Evolutionary conservation across 2,888 invertebrate species (phyloP), one percentile per base, ranked within the genome.

Genomic region (Cordylochernes scorpioides): DNA sequence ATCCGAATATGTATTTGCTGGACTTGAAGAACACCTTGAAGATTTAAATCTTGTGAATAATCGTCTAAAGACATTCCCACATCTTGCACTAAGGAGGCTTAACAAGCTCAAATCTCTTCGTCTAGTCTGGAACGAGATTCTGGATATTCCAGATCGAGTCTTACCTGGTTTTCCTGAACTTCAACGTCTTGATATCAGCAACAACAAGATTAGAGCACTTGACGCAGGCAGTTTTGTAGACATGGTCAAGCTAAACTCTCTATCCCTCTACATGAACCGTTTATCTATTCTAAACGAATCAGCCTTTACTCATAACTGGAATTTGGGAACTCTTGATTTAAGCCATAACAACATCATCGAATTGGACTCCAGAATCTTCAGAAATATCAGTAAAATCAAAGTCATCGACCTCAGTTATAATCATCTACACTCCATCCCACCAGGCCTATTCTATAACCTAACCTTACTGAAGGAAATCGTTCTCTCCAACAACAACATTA

Each of bases 11-110:
- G 77, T 75, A 6, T 78, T 78, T 48, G 64, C 67, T 25, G 71
- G 75, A 1, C 58, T 78, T 33, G 75, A 77, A 49, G 62, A 64
- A 32, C 65, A 67, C 15, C 59, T 86, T 36, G 67, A 68, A 33
- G 78, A 80, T 54, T 63, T 88, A 39, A 74, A 78, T 53, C 60
- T 86, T 39, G 71, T 77, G 24, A 78, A 80, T 56, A 84, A 84
- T 52, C 73, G 71, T 48, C 57, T 84, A 10, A 67, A 69, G 42
- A 56, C 61, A 31, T 78, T 84, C 51, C 82, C 82, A 0, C 68
- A 80, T 58, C 56, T 67, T 39, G 67, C 80, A 3, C 54, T 84
- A 40, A 61, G 71, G 32, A 65, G 74, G 42, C 59, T 84, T 36
- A 68, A 44, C 25, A 45, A 44, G 30, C 42, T 75, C 42, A 64